A percentile compares a stretch with the other conserved stretches of the same genome.
Conservation (phyloP, 2,888 invertebrate genomes). For the Andricus curvator region DNA sequence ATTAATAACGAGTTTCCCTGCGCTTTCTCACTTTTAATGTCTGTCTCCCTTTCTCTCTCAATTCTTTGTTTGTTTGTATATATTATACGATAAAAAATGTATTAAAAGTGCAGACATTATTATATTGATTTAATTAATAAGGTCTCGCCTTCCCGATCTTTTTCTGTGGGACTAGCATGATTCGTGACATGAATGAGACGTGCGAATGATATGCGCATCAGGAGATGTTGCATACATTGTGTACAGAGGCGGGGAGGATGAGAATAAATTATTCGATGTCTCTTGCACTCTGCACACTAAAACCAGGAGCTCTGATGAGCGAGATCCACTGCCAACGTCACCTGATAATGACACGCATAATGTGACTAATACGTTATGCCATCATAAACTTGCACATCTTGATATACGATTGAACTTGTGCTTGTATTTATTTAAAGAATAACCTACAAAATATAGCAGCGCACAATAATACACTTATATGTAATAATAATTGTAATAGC, state of each 20-base stretch:
- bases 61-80: background rate
- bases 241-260: constrained; percentile 40
- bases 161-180: background rate
- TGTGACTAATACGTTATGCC: background rate
- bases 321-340: constrained; percentile 26
- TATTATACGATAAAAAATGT: background rate
- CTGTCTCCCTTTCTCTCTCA: constrained; percentile 46
- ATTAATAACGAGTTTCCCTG: constrained; percentile 72
- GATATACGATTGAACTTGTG: no score
- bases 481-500: no score
- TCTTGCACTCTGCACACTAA: constrained; percentile 63
- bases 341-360: constrained; percentile 34
- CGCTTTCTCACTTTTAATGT: constrained; percentile 51
- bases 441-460: no score
- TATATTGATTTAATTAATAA: background rate
- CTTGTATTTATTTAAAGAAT: no score
- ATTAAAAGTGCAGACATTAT: background rate
- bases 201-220: constrained; percentile 46
- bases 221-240: constrained; percentile 47
- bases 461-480: no score
- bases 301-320: constrained; percentile 1
- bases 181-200: constrained; percentile 41
- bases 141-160: background rate
- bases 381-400: constrained; percentile 12
- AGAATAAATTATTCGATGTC: constrained; percentile 76